Evolutionary conservation across 1,140 invertebrate species (phyloP), one percentile per base, ranked within the genome.

Genomic region (Hycleus cichorii): DNA sequence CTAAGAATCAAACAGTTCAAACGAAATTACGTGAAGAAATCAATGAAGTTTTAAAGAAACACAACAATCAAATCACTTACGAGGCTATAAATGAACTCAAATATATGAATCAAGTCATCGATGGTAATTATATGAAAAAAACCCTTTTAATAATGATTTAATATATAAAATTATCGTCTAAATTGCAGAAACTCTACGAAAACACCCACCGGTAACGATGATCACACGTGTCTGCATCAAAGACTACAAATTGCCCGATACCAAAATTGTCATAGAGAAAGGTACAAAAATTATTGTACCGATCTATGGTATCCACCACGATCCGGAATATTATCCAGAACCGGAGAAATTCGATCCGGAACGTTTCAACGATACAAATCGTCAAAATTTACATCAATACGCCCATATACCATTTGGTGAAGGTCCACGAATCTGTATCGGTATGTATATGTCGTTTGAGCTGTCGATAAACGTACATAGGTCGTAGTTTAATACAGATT

Each of bases 341-440:
- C 82, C 83, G 4, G 76, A 81, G 39, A 66, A 64, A 7, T 87
- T 83, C 65, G 74, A 84, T 69, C 84, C 85, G 0, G 81, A 85
- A 42, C 71, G 82, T 54, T 87, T 86, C 67, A 59, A 74, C 3
- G 73, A 76, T 8, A 66, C 72, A 50, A 70, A 74, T 32, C 67
- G 68, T 18, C 57, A 64, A 24, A 59, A 72, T 46, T 64, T 73
- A 40, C 56, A 70, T 3, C 65, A 64, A 2, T 72, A 64, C 49
- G 70, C 69, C 0, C 82, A 75, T 64, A 12, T 12, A 12, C 12
- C 12, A 12, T 12, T 12, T 12, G 12, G 12, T 12, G 12, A 12
- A 12, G 12, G 60, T 81, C 74, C 75, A 4, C 65, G 81, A 47
- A 81, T 80, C 63, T 83, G 81, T 59, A 81, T 81, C 25, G 69